Conservation (phyloP, 2,797 vertebrate genomes). For the Vireo griseus region DNA sequence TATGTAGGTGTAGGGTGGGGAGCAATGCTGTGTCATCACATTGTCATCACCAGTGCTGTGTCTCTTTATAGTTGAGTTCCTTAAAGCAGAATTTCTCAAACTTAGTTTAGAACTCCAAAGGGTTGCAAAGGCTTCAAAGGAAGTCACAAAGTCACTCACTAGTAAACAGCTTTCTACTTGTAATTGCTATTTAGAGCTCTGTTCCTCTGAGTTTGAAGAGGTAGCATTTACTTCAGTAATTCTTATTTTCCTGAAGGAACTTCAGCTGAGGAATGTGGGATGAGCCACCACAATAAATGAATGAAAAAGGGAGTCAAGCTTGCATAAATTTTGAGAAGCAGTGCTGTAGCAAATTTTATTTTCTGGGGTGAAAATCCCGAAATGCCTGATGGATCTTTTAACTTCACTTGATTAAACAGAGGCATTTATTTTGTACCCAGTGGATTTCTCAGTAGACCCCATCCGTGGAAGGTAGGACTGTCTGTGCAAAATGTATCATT, state of each 20-base stretch:
- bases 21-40: background rate
- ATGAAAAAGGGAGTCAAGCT: background rate
- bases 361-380: background rate
- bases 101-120: constrained; percentile 16
- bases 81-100: constrained; percentile 37
- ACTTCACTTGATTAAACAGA: background rate
- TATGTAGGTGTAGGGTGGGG: constrained; percentile 24
- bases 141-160: constrained; percentile 13
- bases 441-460: background rate
- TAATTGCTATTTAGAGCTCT: constrained; percentile 3
- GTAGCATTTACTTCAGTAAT: constrained; percentile 21
- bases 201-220: constrained; percentile 23
- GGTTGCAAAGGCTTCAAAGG: constrained; percentile 34
- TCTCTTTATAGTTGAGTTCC: constrained; percentile 11
- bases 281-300: background rate
- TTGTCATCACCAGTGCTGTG: background rate
- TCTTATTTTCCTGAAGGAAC: constrained; percentile 17
- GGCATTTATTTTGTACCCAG: background rate
- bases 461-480: background rate
- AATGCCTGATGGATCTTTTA: background rate
- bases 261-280: constrained; percentile 22
- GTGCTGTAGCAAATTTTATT: background rate
- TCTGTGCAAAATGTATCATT: background rate
- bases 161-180: constrained; percentile 23
- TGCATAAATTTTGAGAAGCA: background rate